Conservation (phyloP, 2,113 vertebrate species). For the Euleptes europaea region DNA sequence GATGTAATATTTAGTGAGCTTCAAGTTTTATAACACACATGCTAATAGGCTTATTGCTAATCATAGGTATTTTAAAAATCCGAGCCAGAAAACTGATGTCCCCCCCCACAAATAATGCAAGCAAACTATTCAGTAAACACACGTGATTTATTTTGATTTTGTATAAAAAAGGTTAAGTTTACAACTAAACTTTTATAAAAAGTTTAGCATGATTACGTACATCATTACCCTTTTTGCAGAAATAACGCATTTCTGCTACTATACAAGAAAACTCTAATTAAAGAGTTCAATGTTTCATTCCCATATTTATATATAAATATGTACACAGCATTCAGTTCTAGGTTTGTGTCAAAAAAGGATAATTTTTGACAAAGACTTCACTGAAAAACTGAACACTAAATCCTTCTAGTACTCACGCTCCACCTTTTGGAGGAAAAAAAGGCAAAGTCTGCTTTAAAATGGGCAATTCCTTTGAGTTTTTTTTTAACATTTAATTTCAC, state of each 20-base stretch:
- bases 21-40: slow-evolving; percentile 74
- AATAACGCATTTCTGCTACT: slow-evolving; percentile 91
- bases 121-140: slow-evolving; percentile 85
- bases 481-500: slow-evolving; percentile 67
- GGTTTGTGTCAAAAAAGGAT: slow-evolving; percentile 84
- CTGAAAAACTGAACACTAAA: slow-evolving; percentile 90
- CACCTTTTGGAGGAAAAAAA: slow-evolving; percentile 88
- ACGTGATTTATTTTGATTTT: slow-evolving; percentile 99
- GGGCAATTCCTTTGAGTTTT: slow-evolving; percentile 79
- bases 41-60: slow-evolving; percentile 59
- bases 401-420: slow-evolving; percentile 91
- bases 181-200: slow-evolving; percentile 99
- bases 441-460: slow-evolving; percentile 86
- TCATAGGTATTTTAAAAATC: slow-evolving; percentile 40
- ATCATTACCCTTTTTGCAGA: slow-evolving; percentile 97
- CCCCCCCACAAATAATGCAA: slow-evolving; percentile 77
- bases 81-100: slow-evolving; percentile 64
- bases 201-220: slow-evolving; percentile 99
- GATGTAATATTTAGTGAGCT: slow-evolving; percentile 40
- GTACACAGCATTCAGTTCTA: slow-evolving; percentile 91
- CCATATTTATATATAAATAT: slow-evolving; percentile 86
- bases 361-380: slow-evolving; percentile 86
- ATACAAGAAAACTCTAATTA: slow-evolving; percentile 93
- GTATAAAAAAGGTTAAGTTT: slow-evolving; percentile 98
- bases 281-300: slow-evolving; percentile 92